Percentiles rank a stretch among this genome's conserved stretches.
These are phyloP conservation scores for Puma concolor DNA, from an alignment of 2,113 vertebrate genomes.

Conservation along the genomic window DNA sequence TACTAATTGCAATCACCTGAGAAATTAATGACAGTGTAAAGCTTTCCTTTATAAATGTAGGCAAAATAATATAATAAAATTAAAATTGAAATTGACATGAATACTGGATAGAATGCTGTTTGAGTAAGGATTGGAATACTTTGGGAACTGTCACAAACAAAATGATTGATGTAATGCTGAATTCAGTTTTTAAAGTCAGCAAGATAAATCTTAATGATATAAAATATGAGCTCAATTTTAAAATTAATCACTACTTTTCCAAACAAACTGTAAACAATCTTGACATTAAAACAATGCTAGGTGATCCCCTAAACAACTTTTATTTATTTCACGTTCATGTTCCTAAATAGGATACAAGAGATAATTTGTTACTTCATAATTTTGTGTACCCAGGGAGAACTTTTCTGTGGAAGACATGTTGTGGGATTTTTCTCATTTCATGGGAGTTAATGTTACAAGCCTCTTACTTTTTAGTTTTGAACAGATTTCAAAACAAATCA, in stretches of 20 bases:
- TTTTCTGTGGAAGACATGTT: constrained; percentile 73
- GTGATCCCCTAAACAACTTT: not conserved
- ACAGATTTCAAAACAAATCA: constrained; percentile 91
- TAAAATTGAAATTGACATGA: constrained; percentile 15
- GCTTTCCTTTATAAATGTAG: constrained; percentile 1
- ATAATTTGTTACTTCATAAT: constrained; percentile 67
- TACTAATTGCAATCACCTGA: not conserved
- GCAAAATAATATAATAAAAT: constrained; percentile 4
- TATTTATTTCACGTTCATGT: constrained; percentile 42
- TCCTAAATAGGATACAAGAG: constrained; percentile 7
- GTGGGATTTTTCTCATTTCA: constrained; percentile 74
- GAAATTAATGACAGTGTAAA: not conserved
- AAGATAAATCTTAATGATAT: constrained; percentile 1
- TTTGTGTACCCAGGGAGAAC: constrained; percentile 57
- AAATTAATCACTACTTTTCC: not conserved
- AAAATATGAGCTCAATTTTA: constrained; percentile 34
- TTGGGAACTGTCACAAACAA: not conserved
- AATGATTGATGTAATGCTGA: not conserved
- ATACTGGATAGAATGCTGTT: not conserved
- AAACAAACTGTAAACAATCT: not conserved
- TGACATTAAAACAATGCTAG: not conserved
- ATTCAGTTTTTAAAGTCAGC: constrained; percentile 42
- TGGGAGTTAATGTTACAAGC: constrained; percentile 81
- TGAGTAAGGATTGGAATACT: not conserved
- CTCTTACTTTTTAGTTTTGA: constrained; percentile 87